Percentiles rank a stretch among this genome's conserved stretches.
These are phyloP conservation scores for Bovichtus variegatus DNA, from an alignment of 2,797 vertebrate species.

Conservation along the genomic window DNA sequence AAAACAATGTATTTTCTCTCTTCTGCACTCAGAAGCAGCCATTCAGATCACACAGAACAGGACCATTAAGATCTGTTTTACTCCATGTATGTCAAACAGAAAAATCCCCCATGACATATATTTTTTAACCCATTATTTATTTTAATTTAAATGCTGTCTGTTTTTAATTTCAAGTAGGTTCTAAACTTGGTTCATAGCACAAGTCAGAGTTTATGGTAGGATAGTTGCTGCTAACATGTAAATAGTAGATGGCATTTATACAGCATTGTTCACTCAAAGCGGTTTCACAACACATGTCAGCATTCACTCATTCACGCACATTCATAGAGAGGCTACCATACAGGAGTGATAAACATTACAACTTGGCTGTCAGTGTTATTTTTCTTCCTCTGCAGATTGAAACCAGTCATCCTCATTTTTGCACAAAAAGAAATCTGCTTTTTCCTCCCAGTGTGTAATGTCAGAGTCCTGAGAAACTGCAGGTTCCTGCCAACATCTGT, in stretches of 20 bases:
- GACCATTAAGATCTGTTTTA: background rate
- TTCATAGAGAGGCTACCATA: too few relatives aligned
- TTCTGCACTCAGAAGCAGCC: background rate
- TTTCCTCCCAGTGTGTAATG: background rate
- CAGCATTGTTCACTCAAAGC: too few relatives aligned
- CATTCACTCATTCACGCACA: too few relatives aligned
- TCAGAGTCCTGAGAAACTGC: background rate
- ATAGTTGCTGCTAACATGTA: background rate
- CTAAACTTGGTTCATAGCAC: background rate
- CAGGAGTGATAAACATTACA: too few relatives aligned
- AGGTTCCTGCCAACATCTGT: background rate
- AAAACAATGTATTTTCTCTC: background rate
- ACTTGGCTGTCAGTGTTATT: background rate
- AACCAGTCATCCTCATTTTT: background rate
- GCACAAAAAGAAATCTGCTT: too few relatives aligned
- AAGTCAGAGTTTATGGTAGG: background rate
- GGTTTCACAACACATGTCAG: too few relatives aligned
- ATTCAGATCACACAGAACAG: background rate
- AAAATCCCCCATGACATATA: too few relatives aligned
- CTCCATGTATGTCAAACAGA: too few relatives aligned
- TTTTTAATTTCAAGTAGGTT: background rate
- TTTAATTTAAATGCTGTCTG: too few relatives aligned
- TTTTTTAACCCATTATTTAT: too few relatives aligned
- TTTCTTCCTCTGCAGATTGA: background rate
- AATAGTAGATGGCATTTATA: too few relatives aligned